Evolutionary conservation across 1,140 invertebrate species (phyloP).

Genomic region (Tetragnatha versicolor): DNA sequence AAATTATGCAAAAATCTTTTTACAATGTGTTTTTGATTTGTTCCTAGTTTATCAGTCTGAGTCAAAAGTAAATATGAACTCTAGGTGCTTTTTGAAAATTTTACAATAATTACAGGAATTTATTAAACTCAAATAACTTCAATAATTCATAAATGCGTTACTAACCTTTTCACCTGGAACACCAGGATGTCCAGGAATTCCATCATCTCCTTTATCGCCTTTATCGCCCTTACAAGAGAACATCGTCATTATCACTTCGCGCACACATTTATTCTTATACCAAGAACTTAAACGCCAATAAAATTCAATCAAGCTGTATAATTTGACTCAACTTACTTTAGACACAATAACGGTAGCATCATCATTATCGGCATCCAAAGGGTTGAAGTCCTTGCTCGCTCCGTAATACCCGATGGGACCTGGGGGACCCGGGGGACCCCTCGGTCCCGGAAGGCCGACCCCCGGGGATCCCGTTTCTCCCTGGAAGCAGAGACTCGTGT

Average conservation of each 20-base stretch:
- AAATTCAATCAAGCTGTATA: neutral
- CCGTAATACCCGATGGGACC: conserved; percentile 25
- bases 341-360: conserved; percentile 26
- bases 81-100: too few species aligned
- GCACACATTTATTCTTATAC: too few species aligned
- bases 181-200: neutral
- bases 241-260: too few species aligned
- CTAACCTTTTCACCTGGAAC: conserved; percentile 20
- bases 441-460: conserved; percentile 11
- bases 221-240: conserved; percentile 36
- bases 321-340: conserved; percentile 18
- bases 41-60: too few species aligned
- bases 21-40: too few species aligned
- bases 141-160: neutral
- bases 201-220: conserved; percentile 30
- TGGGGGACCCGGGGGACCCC: conserved; percentile 37
- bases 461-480: conserved; percentile 25
- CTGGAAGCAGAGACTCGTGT: too few species aligned
- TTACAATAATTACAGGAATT: too few species aligned
- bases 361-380: neutral
- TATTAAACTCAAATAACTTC: too few species aligned
- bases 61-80: too few species aligned
- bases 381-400: conserved; percentile 5
- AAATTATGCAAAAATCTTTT: too few species aligned
- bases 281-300: neutral